Percentiles rank a stretch among this genome's conserved stretches.
phyloP scores from a whole-genome alignment of 2,888 invertebrate species.

The Scaptomyza caliginosa region DNA sequence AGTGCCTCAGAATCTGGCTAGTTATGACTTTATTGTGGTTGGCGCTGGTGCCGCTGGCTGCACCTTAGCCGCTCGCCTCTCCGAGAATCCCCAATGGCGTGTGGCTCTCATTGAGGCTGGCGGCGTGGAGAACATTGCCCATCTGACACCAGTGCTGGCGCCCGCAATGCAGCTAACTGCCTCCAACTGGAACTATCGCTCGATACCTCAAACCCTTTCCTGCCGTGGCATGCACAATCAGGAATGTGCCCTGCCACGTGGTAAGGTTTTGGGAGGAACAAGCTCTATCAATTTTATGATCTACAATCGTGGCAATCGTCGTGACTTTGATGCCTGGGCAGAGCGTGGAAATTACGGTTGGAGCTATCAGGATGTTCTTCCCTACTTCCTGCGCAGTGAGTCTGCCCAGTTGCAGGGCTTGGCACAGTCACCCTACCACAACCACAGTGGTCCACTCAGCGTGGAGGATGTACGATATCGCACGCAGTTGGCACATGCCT shows the following conservation, averaged over 20 bases:
- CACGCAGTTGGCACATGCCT: conserved; percentile 85
- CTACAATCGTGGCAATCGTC: conserved; percentile 89
- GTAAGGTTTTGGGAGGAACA: conserved; percentile 86
- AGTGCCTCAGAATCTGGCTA: conserved; percentile 82
- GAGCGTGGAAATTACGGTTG: conserved; percentile 89
- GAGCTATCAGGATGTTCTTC: conserved; percentile 87
- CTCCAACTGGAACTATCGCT: conserved; percentile 89
- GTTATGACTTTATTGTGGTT: conserved; percentile 93
- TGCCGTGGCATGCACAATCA: conserved; percentile 85
- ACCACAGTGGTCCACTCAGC: conserved; percentile 86
- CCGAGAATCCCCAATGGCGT: conserved; percentile 84
- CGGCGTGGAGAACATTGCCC: conserved; percentile 82
- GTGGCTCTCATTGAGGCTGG: conserved; percentile 86
- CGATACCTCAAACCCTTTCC: conserved; percentile 87
- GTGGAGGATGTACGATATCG: conserved; percentile 87
- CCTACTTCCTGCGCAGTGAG: conserved; percentile 87
- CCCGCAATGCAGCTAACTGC: conserved; percentile 82
- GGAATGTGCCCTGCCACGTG: conserved; percentile 85
- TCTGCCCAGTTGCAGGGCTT: conserved; percentile 81
- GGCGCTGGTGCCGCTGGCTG: conserved; percentile 93
- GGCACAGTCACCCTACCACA: conserved; percentile 86
- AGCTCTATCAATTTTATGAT: conserved; percentile 88
- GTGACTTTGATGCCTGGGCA: conserved; percentile 90
- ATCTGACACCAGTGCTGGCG: conserved; percentile 79
- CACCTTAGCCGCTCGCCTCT: conserved; percentile 83